Evolutionary conservation across 2,797 vertebrate genomes (phyloP).

Genomic region (Podarcis siculus): DNA sequence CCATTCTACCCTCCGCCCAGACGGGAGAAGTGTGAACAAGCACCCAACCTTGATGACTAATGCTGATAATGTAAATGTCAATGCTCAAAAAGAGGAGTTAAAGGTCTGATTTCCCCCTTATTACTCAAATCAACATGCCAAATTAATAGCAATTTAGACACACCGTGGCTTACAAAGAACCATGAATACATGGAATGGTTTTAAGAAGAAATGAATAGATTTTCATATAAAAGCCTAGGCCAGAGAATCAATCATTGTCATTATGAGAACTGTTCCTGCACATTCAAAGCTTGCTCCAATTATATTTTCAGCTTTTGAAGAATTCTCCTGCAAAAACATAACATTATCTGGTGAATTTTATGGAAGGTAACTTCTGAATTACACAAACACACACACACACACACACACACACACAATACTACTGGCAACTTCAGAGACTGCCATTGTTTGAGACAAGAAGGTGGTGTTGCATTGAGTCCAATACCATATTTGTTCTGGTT

Average conservation of each 20-base stretch:
- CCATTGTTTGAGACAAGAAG: too few relatives aligned
- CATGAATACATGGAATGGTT: neutral
- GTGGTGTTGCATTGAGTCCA: too few relatives aligned
- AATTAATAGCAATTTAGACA: constrained; percentile 54
- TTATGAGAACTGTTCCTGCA: neutral
- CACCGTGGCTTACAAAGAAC: constrained; percentile 22
- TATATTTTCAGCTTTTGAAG: neutral
- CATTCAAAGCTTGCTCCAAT: neutral
- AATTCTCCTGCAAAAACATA: neutral
- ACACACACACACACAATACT: too few relatives aligned
- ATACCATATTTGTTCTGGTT: too few relatives aligned
- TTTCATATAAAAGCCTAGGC: neutral
- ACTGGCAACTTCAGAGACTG: too few relatives aligned
- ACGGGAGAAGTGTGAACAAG: neutral
- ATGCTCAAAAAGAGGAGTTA: constrained; percentile 36
- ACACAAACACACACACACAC: too few relatives aligned
- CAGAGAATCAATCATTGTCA: neutral
- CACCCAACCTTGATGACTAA: neutral
- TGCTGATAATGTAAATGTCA: constrained; percentile 27
- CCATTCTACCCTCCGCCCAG: neutral
- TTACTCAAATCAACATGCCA: constrained; percentile 53
- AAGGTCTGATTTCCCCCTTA: constrained; percentile 29
- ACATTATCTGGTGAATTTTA: neutral
- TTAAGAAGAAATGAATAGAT: neutral
- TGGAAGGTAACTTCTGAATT: too few relatives aligned